Percentiles rank a stretch among this genome's conserved stretches.
Evolutionary conservation across 92 coral and sea anemone genomes (phyloP).

Genomic region (Epizoanthus stellaris): DNA sequence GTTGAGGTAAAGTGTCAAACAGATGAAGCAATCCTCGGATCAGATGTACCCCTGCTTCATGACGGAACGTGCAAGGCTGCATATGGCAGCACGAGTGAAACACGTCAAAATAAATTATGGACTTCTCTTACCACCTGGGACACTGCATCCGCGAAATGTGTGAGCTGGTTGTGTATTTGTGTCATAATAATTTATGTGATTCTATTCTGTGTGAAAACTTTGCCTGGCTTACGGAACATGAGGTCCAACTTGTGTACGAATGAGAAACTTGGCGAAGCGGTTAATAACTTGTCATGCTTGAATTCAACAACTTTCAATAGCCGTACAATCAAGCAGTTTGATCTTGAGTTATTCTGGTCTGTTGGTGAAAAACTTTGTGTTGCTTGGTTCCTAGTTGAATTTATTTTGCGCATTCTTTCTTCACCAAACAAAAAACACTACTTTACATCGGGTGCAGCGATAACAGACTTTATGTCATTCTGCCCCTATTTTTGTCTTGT

Average conservation of each 20-base stretch:
- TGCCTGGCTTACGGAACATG: neutral
- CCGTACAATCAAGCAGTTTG: neutral
- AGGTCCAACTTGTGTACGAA: neutral
- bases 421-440: constrained; percentile 46
- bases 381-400: constrained; percentile 64
- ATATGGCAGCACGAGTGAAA: neutral
- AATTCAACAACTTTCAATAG: neutral
- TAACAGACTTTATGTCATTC: constrained; percentile 59
- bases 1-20: constrained; percentile 40
- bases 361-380: constrained; percentile 58
- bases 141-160: constrained; percentile 8
- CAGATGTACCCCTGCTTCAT: neutral
- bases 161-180: constrained; percentile 35
- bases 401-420: constrained; percentile 38
- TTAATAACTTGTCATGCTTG: neutral
- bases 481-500: constrained; percentile 39
- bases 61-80: neutral
- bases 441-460: constrained; percentile 49
- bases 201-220: constrained; percentile 26
- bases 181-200: constrained; percentile 1
- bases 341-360: constrained; percentile 56
- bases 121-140: constrained; percentile 24
- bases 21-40: neutral
- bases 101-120: constrained; percentile 19
- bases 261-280: neutral